phyloP scores from a whole-genome alignment of 2,797 vertebrate genomes.

The Acanthis flammea region DNA sequence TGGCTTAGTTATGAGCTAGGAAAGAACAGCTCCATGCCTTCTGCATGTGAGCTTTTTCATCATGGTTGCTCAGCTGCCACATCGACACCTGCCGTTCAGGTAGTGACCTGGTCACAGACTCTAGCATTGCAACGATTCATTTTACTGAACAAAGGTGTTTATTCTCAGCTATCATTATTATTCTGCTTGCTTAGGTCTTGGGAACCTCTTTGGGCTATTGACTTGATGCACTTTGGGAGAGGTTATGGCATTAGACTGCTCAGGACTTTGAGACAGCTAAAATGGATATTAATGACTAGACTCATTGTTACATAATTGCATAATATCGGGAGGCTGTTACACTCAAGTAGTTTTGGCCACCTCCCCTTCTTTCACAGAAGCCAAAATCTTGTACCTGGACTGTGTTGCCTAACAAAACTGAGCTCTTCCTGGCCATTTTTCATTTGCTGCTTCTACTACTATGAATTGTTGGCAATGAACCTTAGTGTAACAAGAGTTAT shows the following conservation, averaged over 20 bases:
- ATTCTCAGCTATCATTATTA: constrained; percentile 13
- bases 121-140: not conserved
- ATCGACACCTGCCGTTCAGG: not conserved
- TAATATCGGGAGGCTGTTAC: constrained; percentile 20
- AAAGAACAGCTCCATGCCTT: not conserved
- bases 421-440: constrained; percentile 21
- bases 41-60: not conserved
- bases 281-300: constrained; percentile 43
- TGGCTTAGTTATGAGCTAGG: rapidly evolving
- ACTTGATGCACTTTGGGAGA: not conserved
- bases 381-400: constrained; percentile 27
- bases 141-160: constrained; percentile 54
- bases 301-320: constrained; percentile 54
- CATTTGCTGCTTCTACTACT: not conserved
- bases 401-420: not conserved
- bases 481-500: constrained; percentile 5
- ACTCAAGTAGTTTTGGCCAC: constrained; percentile 18
- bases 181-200: constrained; percentile 34
- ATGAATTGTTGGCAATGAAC: constrained; percentile 44
- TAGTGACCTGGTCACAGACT: constrained; percentile 48
- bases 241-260: not conserved
- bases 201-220: constrained; percentile 33
- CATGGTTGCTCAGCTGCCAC: not conserved
- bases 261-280: constrained; percentile 14
- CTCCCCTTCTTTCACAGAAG: not conserved